phyloP scores from a whole-genome alignment of 2,797 vertebrate genomes.

The Enteromius unitaeniatus region DNA sequence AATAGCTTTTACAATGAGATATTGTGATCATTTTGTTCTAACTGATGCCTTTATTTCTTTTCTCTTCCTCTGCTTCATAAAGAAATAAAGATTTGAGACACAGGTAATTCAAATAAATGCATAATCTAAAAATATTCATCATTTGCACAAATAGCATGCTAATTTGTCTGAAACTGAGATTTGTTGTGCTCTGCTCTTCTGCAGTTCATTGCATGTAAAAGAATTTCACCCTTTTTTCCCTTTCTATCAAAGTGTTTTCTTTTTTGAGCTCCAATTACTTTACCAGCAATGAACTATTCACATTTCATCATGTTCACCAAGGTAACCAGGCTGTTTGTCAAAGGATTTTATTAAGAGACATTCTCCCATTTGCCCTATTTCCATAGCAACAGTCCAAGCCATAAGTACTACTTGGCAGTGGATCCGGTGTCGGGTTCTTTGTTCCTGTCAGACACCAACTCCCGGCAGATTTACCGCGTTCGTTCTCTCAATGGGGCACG shows the following conservation, averaged over 20 bases:
- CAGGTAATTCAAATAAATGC: conserved; percentile 79
- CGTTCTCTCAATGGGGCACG: conserved; percentile 80
- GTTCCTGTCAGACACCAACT: conserved; percentile 88
- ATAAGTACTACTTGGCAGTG: conserved; percentile 90
- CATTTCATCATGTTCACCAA: conserved; percentile 61
- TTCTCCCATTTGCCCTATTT: conserved; percentile 56
- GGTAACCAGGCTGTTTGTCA: conserved; percentile 57
- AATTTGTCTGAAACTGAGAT: not conserved
- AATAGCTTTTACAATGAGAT: not conserved
- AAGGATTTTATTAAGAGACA: conserved; percentile 53
- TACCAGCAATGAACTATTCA: conserved; percentile 56
- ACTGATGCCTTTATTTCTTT: conserved; percentile 2
- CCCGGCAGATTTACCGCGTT: conserved; percentile 84
- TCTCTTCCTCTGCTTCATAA: conserved; percentile 73
- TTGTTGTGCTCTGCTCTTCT: not conserved
- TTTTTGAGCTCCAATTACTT: conserved; percentile 57
- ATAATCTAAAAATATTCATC: not conserved
- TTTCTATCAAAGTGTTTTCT: conserved; percentile 45
- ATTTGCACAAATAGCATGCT: not conserved
- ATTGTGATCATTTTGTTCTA: not conserved
- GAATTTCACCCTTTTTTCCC: conserved; percentile 24
- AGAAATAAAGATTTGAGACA: conserved; percentile 95
- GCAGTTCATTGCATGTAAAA: conserved; percentile 13
- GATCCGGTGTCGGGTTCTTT: conserved; percentile 86
- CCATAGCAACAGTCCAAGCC: conserved; percentile 87